These are phyloP conservation scores for Dicrurus megarhynchus DNA, from an alignment of 2,113 vertebrate genomes.

Conservation along the genomic window DNA sequence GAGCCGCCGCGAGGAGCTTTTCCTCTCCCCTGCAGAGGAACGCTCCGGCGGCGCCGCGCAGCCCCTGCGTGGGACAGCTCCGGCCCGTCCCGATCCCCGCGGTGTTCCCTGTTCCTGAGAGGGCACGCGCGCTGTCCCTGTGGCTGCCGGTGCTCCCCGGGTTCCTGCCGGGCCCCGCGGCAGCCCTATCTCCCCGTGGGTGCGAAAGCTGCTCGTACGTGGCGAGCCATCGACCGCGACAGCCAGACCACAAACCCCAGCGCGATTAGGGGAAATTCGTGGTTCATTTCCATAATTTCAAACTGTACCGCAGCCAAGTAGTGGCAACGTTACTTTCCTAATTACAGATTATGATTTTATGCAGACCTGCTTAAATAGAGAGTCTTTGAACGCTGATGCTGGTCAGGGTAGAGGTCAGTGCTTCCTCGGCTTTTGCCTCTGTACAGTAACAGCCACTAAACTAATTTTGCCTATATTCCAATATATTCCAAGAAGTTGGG, in stretches of 20 bases:
- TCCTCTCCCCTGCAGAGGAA: rapidly evolving
- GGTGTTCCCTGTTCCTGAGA: rapidly evolving
- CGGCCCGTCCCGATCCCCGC: rapidly evolving
- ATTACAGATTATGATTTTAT: not conserved
- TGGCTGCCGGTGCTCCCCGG: rapidly evolving
- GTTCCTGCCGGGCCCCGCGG: rapidly evolving
- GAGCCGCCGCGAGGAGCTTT: rapidly evolving
- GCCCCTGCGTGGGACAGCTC: rapidly evolving
- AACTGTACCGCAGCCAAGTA: not conserved
- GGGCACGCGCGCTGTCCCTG: rapidly evolving
- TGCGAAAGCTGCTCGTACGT: rapidly evolving
- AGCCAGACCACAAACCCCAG: not conserved
- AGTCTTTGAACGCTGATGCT: not conserved
- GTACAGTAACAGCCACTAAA: rapidly evolving
- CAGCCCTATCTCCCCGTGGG: too few relatives aligned
- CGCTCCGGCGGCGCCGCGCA: rapidly evolving
- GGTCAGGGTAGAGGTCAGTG: not conserved
- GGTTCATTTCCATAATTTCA: not conserved
- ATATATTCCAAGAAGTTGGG: not conserved
- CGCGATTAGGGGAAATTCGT: not conserved
- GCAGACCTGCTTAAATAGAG: not conserved
- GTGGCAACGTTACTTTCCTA: rapidly evolving
- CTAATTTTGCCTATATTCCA: not conserved
- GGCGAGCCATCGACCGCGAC: not conserved
- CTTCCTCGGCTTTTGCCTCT: not conserved